Base-by-base conservation (phyloP, 2,888 invertebrate species). In the Eumacrocentrus americanus region DNA sequence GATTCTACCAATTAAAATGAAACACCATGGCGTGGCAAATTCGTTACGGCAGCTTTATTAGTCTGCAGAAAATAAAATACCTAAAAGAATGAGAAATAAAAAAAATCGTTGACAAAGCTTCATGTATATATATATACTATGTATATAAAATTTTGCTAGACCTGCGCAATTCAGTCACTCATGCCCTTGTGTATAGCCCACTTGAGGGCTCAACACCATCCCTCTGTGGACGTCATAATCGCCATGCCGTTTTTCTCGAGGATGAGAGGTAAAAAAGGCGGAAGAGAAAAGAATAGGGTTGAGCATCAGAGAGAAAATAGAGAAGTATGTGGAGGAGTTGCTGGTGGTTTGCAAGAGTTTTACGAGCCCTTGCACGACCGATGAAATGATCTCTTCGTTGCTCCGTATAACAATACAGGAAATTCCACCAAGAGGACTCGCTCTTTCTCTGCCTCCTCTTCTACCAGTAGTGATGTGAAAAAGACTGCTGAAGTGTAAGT, bases 331-430 rank as follows among this genome's bases (percentile, higher is more conserved):
- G 3, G 37, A 37, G n/a, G 37, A 37, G 11, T 12, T 22, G 7
- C 29, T 42, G 57, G 52, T 44, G 57, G 14, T 58, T 58, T 61
- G 48, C 57, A 20, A 52, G 53, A 63, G 60, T 63, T 63, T 63
- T 60, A 63, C 47, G 62, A 63, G 53, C 52, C 53, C 53, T 53
- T 29, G 46, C n/a, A 48, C 4, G 20, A 53, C 50, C 60, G 60
- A 62, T 58, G 60, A 58, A 60, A 60, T 51, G 50, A 60, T 60
- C 58, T 53, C 50, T 50, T 58, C 48, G 35, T 57, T 42, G 25
- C 11, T 58, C 48, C 35, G 22, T 35, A 18, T 48, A 48, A 48
- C 48, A 34, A 48, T 48, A 34, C 34, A 3, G 9, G 29, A 18
- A 29, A 48, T 48, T 48, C 40, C 22, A 38, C 20, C 23, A 22